Percentiles rank a stretch among this genome's conserved stretches.
phyloP scores from a whole-genome alignment of 2,888 invertebrate species.

The Rhynchonema sp. region DNA sequence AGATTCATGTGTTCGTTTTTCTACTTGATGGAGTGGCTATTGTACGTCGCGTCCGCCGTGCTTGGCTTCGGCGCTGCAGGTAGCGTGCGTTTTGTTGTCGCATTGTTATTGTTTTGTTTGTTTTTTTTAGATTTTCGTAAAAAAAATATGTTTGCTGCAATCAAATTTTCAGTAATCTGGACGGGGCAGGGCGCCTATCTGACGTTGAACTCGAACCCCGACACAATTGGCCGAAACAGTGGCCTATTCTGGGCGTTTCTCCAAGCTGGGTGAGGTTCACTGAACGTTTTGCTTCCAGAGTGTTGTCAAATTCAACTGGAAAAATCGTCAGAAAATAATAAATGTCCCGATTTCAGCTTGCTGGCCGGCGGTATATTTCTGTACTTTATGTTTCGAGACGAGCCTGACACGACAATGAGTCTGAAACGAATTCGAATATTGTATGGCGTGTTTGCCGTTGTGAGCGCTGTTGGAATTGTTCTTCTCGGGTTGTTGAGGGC shows the following conservation, averaged over 20 bases:
- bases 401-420: constrained; percentile 44
- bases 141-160: not conserved
- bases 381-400: constrained; percentile 66
- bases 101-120: no score
- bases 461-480: constrained; percentile 49
- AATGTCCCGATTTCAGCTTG: constrained; percentile 45
- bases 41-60: no score
- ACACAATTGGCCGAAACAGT: constrained; percentile 75
- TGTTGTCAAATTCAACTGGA: not conserved
- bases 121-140: not conserved
- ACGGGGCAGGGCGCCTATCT: constrained; percentile 78
- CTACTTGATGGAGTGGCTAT: no score
- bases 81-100: no score
- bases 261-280: constrained; percentile 52
- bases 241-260: constrained; percentile 92
- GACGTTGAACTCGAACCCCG: constrained; percentile 64
- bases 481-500: constrained; percentile 27
- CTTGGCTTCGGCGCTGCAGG: no score
- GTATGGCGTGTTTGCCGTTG: constrained; percentile 50
- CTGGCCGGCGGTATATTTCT: constrained; percentile 88
- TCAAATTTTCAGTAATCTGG: constrained; percentile 50
- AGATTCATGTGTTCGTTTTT: no score
- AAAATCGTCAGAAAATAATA: not conserved
- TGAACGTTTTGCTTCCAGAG: not conserved
- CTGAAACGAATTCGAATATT: constrained; percentile 50